Evolutionary conservation across 1,140 invertebrate species (phyloP).

Genomic region (Anoplophora glabripennis): DNA sequence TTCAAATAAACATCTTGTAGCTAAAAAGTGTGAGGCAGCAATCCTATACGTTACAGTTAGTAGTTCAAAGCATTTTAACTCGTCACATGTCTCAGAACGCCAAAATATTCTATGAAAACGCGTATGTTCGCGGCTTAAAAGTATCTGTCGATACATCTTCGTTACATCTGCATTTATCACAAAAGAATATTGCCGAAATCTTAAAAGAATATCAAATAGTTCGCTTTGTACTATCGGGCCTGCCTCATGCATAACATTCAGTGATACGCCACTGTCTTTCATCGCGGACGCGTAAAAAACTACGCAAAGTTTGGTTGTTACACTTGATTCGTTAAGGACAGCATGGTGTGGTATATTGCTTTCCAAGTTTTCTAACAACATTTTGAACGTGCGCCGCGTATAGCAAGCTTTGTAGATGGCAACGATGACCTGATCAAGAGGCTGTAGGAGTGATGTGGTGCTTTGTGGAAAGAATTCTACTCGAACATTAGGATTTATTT

Average conservation of each 20-base stretch:
- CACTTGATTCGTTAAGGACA: slow-evolving; percentile 36
- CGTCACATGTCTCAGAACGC: slow-evolving; percentile 6
- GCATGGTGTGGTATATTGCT: slow-evolving; percentile 39
- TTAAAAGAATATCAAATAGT: slow-evolving; percentile 42
- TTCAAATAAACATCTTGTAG: slow-evolving; percentile 39
- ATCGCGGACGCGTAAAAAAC: slow-evolving; percentile 39
- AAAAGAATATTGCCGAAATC: slow-evolving; percentile 39
- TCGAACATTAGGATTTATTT: too few species aligned
- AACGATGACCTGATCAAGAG: too few species aligned
- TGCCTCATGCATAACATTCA: slow-evolving; percentile 43
- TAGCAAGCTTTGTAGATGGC: too few species aligned
- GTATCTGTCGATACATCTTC: slow-evolving; percentile 10
- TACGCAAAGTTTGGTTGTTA: slow-evolving; percentile 38
- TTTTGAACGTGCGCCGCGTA: too few species aligned
- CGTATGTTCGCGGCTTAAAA: slow-evolving; percentile 23
- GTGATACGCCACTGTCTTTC: slow-evolving; percentile 24
- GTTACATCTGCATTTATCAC: slow-evolving; percentile 42
- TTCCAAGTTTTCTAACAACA: too few species aligned
- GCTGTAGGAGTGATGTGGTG: too few species aligned
- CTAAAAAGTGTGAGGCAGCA: slow-evolving; percentile 40
- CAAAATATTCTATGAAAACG: slow-evolving; percentile 39
- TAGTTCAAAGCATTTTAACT: slow-evolving; percentile 11
- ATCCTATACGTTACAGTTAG: slow-evolving; percentile 41
- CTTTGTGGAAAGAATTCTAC: too few species aligned
- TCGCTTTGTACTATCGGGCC: slow-evolving; percentile 44